Conservation (phyloP, 2,888 invertebrate species). For the Eumacrocentrus americanus region DNA sequence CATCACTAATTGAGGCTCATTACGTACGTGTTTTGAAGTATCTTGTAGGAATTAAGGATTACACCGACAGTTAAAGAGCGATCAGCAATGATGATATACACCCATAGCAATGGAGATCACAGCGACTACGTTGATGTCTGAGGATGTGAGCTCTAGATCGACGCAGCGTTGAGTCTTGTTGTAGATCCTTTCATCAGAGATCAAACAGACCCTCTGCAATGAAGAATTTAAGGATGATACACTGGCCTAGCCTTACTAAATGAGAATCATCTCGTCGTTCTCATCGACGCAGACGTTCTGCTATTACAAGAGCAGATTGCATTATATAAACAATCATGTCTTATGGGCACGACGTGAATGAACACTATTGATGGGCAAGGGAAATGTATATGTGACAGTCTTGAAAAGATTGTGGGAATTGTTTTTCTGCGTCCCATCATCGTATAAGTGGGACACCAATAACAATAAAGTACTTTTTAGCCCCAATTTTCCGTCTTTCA, state of each 20-base stretch:
- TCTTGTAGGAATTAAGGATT: neutral
- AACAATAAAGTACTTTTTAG: slow-evolving; percentile 45
- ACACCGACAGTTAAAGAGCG: slow-evolving; percentile 25
- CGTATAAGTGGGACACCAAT: slow-evolving; percentile 49
- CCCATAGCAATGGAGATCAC: slow-evolving; percentile 30
- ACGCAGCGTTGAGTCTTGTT: slow-evolving; percentile 51
- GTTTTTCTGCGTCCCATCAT: slow-evolving; percentile 56
- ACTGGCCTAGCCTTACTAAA: neutral
- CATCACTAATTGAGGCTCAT: neutral
- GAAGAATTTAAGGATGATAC: neutral
- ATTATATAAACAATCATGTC: too few relatives aligned
- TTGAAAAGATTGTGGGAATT: slow-evolving; percentile 58
- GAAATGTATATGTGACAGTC: slow-evolving; percentile 45
- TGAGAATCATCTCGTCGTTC: slow-evolving; percentile 21
- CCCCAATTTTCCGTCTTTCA: slow-evolving; percentile 42
- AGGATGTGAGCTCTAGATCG: slow-evolving; percentile 55
- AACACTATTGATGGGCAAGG: slow-evolving; percentile 4
- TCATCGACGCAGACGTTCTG: neutral
- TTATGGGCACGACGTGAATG: too few relatives aligned
- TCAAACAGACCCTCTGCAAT: slow-evolving; percentile 25
- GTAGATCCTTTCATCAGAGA: slow-evolving; percentile 42
- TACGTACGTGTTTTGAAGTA: neutral
- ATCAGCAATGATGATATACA: slow-evolving; percentile 7
- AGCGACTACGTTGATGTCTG: slow-evolving; percentile 56
- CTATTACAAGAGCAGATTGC: too few relatives aligned